phyloP scores from a whole-genome alignment of 2,888 invertebrate genomes.

The Drosophila diplacantha region DNA sequence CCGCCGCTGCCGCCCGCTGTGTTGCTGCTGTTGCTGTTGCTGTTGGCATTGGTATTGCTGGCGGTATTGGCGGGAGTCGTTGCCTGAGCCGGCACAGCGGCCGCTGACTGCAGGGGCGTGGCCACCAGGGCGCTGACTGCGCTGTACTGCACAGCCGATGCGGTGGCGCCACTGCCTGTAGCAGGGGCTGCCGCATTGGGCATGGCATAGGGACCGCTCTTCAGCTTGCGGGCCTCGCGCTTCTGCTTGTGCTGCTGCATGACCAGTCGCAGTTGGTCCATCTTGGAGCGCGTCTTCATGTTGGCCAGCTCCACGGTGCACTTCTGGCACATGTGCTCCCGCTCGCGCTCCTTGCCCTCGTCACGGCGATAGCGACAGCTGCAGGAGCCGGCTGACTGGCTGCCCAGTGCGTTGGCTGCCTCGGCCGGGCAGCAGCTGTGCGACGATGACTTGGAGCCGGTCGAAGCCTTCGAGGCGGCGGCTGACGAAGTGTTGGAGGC shows the following conservation, averaged over 20 bases:
- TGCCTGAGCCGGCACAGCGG: constrained; percentile 2
- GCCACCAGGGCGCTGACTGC: constrained; percentile 50
- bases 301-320: constrained; percentile 84
- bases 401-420: constrained; percentile 20
- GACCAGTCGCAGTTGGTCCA: constrained; percentile 90
- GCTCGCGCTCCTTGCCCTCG: constrained; percentile 57
- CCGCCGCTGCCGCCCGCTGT: constrained; percentile 20
- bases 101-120: constrained; percentile 10
- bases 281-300: constrained; percentile 89
- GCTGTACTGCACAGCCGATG: constrained; percentile 42
- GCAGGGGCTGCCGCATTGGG: constrained; percentile 31
- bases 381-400: constrained; percentile 46
- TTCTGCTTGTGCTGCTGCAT: constrained; percentile 93
- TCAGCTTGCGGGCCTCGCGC: constrained; percentile 86
- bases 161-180: not conserved
- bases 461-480: constrained; percentile 7
- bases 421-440: constrained; percentile 31
- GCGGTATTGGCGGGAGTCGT: constrained; percentile 18
- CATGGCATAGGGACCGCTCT: constrained; percentile 82
- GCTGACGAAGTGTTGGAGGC: not conserved
- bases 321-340: constrained; percentile 76
- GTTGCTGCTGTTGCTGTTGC: constrained; percentile 12
- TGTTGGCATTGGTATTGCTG: constrained; percentile 29
- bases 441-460: constrained; percentile 23
- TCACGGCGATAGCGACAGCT: constrained; percentile 67